These are phyloP conservation scores for Elysia chlorotica DNA, from an alignment of 1,140 invertebrate genomes.

Conservation along the genomic window DNA sequence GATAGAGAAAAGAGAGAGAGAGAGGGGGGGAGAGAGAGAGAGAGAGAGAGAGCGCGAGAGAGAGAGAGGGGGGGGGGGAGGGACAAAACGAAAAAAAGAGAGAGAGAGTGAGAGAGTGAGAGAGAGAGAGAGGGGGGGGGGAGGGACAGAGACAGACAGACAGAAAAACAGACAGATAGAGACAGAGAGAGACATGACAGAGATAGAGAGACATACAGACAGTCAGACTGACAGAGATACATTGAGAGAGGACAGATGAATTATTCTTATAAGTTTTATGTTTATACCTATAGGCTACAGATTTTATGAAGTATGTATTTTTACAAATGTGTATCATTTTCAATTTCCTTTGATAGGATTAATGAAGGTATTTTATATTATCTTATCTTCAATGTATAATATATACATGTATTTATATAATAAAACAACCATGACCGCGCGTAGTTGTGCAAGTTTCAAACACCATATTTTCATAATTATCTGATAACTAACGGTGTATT, in stretches of 20 bases:
- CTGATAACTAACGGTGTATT: no score
- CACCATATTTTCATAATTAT: no score
- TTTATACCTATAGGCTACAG: no score
- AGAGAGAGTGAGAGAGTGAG: background rate
- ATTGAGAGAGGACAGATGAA: background rate
- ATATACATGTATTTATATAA: no score
- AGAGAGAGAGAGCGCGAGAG: background rate
- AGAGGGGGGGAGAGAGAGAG: background rate
- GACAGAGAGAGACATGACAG: conserved; percentile 1
- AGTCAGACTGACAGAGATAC: background rate
- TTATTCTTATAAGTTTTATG: no score
- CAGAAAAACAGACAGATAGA: background rate
- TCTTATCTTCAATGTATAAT: no score
- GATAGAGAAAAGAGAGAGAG: background rate
- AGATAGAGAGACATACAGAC: conserved; percentile 1
- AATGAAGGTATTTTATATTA: no score
- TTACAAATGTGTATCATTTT: no score
- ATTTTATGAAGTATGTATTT: no score
- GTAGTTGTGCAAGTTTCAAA: no score
- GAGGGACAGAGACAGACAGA: background rate
- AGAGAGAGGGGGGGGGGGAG: background rate
- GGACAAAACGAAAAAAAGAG: background rate
- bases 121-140: background rate
- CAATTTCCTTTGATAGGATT: no score
- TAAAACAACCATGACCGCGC: no score